phyloP scores from a whole-genome alignment of 2,888 invertebrate species.

The Scaptodrosophila latifasciaeformis region DNA sequence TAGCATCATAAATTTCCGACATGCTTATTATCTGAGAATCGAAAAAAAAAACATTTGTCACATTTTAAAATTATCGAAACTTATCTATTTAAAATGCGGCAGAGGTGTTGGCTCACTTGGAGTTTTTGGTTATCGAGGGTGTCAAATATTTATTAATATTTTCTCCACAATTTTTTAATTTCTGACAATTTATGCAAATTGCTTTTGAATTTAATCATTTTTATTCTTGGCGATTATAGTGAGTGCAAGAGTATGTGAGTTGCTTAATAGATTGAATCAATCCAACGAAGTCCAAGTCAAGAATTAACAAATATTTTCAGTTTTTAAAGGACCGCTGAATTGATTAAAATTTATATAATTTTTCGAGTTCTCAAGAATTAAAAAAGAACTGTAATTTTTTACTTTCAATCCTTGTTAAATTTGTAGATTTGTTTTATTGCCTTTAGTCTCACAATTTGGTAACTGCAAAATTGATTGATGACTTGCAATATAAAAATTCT shows the following conservation, averaged over 20 bases:
- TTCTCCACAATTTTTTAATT: conserved; percentile 17
- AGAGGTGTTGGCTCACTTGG: conserved; percentile 1
- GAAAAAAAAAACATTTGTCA: conserved; percentile 15
- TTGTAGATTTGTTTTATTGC: no score
- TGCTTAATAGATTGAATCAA: conserved; percentile 16
- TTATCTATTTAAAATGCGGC: conserved; percentile 38
- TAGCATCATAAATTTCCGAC: conserved; percentile 15
- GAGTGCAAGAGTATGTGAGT: conserved; percentile 18
- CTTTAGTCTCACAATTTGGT: no score
- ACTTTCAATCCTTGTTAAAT: no score
- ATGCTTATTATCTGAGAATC: conserved; percentile 27
- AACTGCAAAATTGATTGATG: no score
- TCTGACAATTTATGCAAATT: conserved; percentile 23
- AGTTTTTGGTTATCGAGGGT: no score
- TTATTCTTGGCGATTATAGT: conserved; percentile 14
- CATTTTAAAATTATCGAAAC: conserved; percentile 15
- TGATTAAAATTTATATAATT: no score
- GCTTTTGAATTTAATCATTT: neutral
- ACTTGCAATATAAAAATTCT: no score
- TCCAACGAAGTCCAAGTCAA: no score
- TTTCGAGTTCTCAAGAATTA: neutral
- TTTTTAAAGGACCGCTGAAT: no score
- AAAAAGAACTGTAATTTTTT: neutral
- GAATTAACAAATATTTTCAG: no score
- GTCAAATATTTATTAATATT: conserved; percentile 46